Base-by-base conservation (phyloP, 2,113 vertebrate species). In the Phaetusa simplex region DNA sequence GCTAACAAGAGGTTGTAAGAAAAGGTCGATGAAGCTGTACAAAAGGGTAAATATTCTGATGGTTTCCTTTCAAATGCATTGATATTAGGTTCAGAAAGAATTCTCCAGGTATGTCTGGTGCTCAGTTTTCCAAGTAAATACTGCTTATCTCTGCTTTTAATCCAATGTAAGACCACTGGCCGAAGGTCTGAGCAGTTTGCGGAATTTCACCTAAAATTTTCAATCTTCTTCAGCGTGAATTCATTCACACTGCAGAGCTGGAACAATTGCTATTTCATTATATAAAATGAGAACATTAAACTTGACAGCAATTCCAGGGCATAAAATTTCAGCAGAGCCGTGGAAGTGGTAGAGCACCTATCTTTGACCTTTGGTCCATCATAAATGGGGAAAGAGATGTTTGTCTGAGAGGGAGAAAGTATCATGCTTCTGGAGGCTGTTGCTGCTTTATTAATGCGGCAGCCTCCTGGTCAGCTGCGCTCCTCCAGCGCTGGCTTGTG, bases 11-110 rank as follows among this genome's bases (percentile, higher is more conserved):
- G 83, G 40, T 81, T 94, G 81, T 86, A 83, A 95, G 89, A 82
- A 93, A 95, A 95, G 93, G 93, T 95, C 53, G 12, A 96, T 95
- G 78, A 94, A 90, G 86, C 82, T 80, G 71, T 73, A 88, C 91
- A 86, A 95, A 91, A 95, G 94, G 86, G 87, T 95, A 91, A 94
- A 94, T 96, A 96, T 96, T 97, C 93, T 88, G 89, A 94, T 95
- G 74, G 77, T 86, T 95, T 88, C 53, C 55, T 95, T 87, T 95
- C 82, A 93, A 73, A 96, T 77, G 27, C 82, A 58, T 91, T 96
- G 91, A 80, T 96, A 95, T 76, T 87, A 89, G 86, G 45, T 87
- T 94, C 91, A 91, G 76, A 86, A 96, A 56, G 82, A 94, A 96
- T 96, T 90, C 87, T 95, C 94, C 59, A 73, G 89, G 74, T 95